phyloP scores from a whole-genome alignment of 2,113 vertebrate genomes.

The Cyrtonyx montezumae region DNA sequence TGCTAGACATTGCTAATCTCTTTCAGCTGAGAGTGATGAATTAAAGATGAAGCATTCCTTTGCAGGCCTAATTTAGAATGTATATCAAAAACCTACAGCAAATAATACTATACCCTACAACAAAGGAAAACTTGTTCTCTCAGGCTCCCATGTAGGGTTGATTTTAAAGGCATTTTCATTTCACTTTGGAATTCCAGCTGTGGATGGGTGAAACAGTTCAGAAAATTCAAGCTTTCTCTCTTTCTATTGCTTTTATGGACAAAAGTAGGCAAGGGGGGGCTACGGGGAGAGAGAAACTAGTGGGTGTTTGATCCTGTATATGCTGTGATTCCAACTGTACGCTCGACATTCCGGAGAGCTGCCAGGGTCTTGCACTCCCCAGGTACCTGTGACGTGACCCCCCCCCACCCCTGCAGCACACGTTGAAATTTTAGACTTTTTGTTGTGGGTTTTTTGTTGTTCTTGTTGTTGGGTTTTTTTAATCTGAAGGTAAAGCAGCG shows the following conservation, averaged over 20 bases:
- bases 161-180: slow-evolving; percentile 80
- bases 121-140: slow-evolving; percentile 85
- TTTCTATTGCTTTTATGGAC: slow-evolving; percentile 68
- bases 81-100: slow-evolving; percentile 85
- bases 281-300: slow-evolving; percentile 55
- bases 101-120: slow-evolving; percentile 83
- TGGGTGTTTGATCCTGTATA: slow-evolving; percentile 66
- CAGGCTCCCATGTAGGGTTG: slow-evolving; percentile 76
- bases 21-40: slow-evolving; percentile 88
- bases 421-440: slow-evolving; percentile 16
- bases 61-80: slow-evolving; percentile 86
- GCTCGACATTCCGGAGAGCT: background rate
- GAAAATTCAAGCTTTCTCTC: slow-evolving; percentile 76
- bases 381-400: slow-evolving; percentile 53
- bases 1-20: slow-evolving; percentile 87
- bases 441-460: background rate
- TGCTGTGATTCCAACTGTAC: slow-evolving; percentile 66
- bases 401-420: background rate
- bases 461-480: slow-evolving; percentile 10
- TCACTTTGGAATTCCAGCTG: slow-evolving; percentile 76
- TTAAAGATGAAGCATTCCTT: slow-evolving; percentile 87
- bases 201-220: slow-evolving; percentile 75
- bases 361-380: background rate
- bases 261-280: slow-evolving; percentile 60
- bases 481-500: background rate